phyloP scores from a whole-genome alignment of 2,888 invertebrate species.

The Ormyrus pomaceus region DNA sequence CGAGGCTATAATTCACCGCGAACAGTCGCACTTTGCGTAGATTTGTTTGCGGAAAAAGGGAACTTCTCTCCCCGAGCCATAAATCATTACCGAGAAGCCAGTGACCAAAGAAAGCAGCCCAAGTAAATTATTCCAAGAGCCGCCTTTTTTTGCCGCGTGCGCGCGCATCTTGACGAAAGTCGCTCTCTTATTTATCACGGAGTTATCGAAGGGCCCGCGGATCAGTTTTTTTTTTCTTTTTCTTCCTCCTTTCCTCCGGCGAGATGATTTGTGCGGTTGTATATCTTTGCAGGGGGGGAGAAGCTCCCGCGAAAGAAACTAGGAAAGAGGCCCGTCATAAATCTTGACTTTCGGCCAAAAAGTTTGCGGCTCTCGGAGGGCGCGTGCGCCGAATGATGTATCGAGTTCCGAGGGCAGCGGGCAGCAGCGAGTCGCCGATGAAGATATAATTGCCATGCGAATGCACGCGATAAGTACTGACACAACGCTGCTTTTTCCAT shows the following conservation, averaged over 20 bases:
- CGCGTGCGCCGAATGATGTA: constrained; percentile 62
- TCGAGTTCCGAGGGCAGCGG: constrained; percentile 48
- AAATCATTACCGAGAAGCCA: constrained; percentile 18
- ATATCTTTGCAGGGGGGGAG: constrained; percentile 30
- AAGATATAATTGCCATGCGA: constrained; percentile 64
- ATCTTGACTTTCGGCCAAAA: constrained; percentile 63
- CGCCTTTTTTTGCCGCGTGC: neutral
- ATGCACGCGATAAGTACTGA: constrained; percentile 24
- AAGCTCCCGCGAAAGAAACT: neutral
- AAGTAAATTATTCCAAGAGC: constrained; percentile 41
- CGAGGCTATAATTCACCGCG: constrained; percentile 17
- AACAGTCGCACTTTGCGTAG: constrained; percentile 8
- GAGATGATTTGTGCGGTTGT: constrained; percentile 57
- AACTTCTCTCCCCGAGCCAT: neutral
- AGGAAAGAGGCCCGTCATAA: constrained; percentile 57
- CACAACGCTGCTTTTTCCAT: constrained; percentile 17
- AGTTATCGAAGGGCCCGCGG: constrained; percentile 16
- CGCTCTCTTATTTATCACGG: constrained; percentile 39
- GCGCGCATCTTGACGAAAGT: constrained; percentile 4
- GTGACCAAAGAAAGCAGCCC: constrained; percentile 16
- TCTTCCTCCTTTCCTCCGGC: neutral
- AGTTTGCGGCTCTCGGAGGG: constrained; percentile 54
- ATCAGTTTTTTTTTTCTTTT: neutral
- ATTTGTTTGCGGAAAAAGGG: too few species aligned
- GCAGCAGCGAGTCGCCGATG: constrained; percentile 59